Percentiles rank a stretch among this genome's conserved stretches.
Conservation (phyloP, 2,888 invertebrate species). For the Melanostoma mellinum region DNA sequence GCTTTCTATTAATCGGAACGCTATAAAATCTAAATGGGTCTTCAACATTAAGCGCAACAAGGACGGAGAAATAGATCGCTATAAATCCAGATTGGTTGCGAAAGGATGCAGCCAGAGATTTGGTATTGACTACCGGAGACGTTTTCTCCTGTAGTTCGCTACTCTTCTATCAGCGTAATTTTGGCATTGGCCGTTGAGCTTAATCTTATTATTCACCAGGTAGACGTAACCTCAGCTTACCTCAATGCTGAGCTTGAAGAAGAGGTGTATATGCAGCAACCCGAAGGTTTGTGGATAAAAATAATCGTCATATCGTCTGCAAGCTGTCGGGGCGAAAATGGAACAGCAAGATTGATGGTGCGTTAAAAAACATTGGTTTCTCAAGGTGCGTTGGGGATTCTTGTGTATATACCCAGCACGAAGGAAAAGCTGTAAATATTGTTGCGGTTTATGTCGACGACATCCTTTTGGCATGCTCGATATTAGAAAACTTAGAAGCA, state of each 20-base stretch:
- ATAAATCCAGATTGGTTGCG: slow-evolving; percentile 51
- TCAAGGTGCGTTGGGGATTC: slow-evolving; percentile 22
- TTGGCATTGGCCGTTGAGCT: slow-evolving; percentile 37
- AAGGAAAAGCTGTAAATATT: slow-evolving; percentile 34
- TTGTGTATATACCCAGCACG: slow-evolving; percentile 34
- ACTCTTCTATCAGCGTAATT: slow-evolving; percentile 39
- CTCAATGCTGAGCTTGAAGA: slow-evolving; percentile 37
- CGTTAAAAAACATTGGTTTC: slow-evolving; percentile 26
- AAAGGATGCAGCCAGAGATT: slow-evolving; percentile 48
- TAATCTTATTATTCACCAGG: slow-evolving; percentile 31
- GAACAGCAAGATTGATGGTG: slow-evolving; percentile 29
- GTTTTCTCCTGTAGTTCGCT: slow-evolving; percentile 38
- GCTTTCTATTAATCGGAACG: slow-evolving; percentile 7
- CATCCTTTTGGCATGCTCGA: slow-evolving; percentile 21
- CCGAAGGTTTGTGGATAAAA: slow-evolving; percentile 24
- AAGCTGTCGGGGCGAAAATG: slow-evolving; percentile 27
- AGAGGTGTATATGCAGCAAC: slow-evolving; percentile 37
- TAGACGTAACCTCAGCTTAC: slow-evolving; percentile 47
- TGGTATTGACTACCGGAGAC: slow-evolving; percentile 44
- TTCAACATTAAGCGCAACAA: slow-evolving; percentile 47
- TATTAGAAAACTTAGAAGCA: not conserved
- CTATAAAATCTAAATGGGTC: slow-evolving; percentile 45
- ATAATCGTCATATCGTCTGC: slow-evolving; percentile 23
- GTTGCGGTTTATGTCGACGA: slow-evolving; percentile 46
- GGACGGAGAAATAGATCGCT: slow-evolving; percentile 28